Base-by-base conservation (phyloP, 1,140 invertebrate genomes). In the Drosophila chauvacae region DNA sequence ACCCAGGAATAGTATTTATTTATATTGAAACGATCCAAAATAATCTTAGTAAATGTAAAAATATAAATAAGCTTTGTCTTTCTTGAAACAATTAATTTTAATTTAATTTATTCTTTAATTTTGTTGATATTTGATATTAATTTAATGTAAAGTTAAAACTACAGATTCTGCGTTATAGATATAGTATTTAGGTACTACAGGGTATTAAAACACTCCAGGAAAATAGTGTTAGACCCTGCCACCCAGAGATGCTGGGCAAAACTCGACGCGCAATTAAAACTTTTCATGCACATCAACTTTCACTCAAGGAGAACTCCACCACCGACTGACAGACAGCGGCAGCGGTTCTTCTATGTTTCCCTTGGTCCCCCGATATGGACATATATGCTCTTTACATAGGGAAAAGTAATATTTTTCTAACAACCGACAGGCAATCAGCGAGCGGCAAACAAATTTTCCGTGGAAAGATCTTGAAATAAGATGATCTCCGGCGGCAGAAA, bases 211-310 rank as follows among this genome's bases (percentile, higher is more conserved):
- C 10, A 33, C 30, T 10, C 18, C 7, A 39, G 50, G 14, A 75
- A 59, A 39, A 47, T 45, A 59, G 28, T 59, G 14, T 23, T 45
- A 51, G 50, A 69, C 74, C 71, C 66, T 72, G 80, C 84, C 83
- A 82, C 84, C 84, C 84, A 87, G 65, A 60, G 58, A 59, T 72
- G 33, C 42, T 48, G 41, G 18, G 51, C 56, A 26, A 68, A 73
- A 83, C 80, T 88, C 83, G 84, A 80, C 84, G 83, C 83, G 84
- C 84, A 87, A 87, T 87, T 87, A 88, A 87, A 87, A 87, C 84
- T 87, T 84, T 87, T 87, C 84, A 87, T 87, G 84, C 84, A 87
- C 84, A 87, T 87, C 84, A 87, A 87, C 84, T 88, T 87, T 87
- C 84, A 87, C 84, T 87, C 80, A 80, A 87, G 84, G 84, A 56